These are phyloP conservation scores for Cepaea hortensis DNA, from an alignment of 2,888 invertebrate genomes.

Conservation along the genomic window DNA sequence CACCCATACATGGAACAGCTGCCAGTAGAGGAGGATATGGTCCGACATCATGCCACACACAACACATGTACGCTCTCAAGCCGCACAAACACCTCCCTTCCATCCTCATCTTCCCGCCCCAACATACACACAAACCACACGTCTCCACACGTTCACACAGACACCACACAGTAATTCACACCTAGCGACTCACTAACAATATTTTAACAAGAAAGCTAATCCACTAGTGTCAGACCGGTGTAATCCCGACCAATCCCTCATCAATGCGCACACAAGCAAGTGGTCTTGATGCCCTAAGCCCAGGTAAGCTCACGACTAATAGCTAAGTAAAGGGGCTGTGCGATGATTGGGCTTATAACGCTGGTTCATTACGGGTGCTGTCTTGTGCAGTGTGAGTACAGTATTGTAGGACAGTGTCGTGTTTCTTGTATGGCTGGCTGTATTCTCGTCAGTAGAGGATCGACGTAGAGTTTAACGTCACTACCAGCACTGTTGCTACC, in stretches of 20 bases:
- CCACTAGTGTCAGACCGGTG: conserved; percentile 9
- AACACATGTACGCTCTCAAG: no score
- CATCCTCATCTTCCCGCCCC: no score
- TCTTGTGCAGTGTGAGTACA: no score
- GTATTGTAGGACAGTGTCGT: background rate
- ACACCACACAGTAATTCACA: background rate
- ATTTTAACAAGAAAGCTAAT: conserved; percentile 14
- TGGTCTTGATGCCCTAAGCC: conserved; percentile 5
- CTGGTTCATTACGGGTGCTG: background rate
- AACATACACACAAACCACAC: no score
- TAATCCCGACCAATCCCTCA: conserved; percentile 3
- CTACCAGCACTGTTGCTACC: background rate
- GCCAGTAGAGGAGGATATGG: no score
- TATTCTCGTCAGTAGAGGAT: background rate
- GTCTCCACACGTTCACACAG: no score
- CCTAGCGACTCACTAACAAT: background rate
- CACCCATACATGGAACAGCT: no score
- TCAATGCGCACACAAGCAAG: conserved; percentile 9
- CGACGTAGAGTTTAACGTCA: background rate
- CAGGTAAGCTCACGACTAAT: background rate
- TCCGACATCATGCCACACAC: no score
- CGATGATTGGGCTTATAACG: conserved; percentile 27
- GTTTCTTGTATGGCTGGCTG: background rate
- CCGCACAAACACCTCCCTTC: no score
- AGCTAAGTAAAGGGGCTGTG: conserved; percentile 6